Evolutionary conservation across 2,888 invertebrate genomes (phyloP).

Genomic region (Myopa tessellatipennis): DNA sequence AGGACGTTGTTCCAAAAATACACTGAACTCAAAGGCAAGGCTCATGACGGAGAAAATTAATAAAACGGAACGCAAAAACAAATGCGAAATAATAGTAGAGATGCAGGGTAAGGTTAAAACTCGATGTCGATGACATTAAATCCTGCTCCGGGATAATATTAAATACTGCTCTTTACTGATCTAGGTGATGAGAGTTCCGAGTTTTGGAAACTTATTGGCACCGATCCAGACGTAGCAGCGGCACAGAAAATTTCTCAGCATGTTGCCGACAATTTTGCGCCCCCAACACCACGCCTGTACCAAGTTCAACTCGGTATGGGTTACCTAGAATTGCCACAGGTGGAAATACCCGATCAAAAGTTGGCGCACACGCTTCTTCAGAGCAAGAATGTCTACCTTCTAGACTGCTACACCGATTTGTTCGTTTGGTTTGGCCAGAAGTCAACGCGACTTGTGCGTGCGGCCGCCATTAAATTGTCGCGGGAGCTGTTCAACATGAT

Average conservation of each 20-base stretch:
- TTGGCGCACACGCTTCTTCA: conserved; percentile 82
- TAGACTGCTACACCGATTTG: conserved; percentile 93
- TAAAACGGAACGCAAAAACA: conserved; percentile 96
- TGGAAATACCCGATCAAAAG: conserved; percentile 80
- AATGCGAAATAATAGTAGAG: conserved; percentile 89
- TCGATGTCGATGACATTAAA: background rate
- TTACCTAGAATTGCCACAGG: conserved; percentile 96
- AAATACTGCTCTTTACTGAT: background rate
- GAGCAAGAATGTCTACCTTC: conserved; percentile 93
- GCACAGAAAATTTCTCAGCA: conserved; percentile 67
- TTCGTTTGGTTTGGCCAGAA: conserved; percentile 99
- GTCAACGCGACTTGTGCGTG: conserved; percentile 92
- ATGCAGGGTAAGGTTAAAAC: conserved; percentile 70
- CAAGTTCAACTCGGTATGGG: conserved; percentile 98
- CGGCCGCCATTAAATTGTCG: conserved; percentile 96
- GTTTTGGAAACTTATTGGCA: conserved; percentile 83
- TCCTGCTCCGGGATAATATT: background rate
- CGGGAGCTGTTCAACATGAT: conserved; percentile 97
- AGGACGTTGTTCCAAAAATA: conserved; percentile 82
- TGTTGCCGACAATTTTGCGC: conserved; percentile 58
- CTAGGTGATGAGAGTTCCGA: conserved; percentile 79
- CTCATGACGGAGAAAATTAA: conserved; percentile 98
- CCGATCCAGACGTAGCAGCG: conserved; percentile 62
- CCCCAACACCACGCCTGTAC: conserved; percentile 80
- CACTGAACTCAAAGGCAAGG: conserved; percentile 79